Evolutionary conservation across 2,888 invertebrate species (phyloP), one percentile per base, ranked within the genome.

Genomic region (Platerodrilus igneus): DNA sequence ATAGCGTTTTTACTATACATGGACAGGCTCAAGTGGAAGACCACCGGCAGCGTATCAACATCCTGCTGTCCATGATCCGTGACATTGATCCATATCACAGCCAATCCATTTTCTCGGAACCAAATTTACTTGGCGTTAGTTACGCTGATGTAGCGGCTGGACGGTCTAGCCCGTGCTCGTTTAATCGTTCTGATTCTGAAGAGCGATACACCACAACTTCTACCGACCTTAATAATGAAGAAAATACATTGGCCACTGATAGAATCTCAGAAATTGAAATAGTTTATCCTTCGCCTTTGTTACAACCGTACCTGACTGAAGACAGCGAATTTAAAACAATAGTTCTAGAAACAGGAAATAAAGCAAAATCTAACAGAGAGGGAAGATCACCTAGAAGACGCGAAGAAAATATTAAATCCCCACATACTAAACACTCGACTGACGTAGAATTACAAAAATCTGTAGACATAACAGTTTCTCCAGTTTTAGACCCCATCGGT

Each of bases 91-190:
- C 87, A 60, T 78, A 81, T 75, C 76, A 71, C 72, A 71, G 75
- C 66, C 72, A 73, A 66, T 64, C 65, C 53, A 66, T 70, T 48
- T 68, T 68, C 45, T 69, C 72, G 55, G 69, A 72, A 59, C 67
- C 70, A 61, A 65, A 67, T 57, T 63, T 70, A 52, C 69, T 68
- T 53, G 70, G 70, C 56, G 62, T 69, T 48, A 70, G 75, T 47
- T 84, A 82, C 69, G 81, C 83, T 54, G 83, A 79, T 64, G 83
- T 86, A 61, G 75, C 83, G 58, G 79, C 83, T 59, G 80, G 83
- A 53, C 68, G 71, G 45, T 62, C 69, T 52, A 68, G 68, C 59
- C 68, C 67, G 47, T 40, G 41, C 26, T 52, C 50, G 48, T 61
- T 40, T 14, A 33, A 42, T 22, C 43, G 40, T 39, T 29, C 50